These are phyloP conservation scores for Esox lucius DNA, from an alignment of 2,797 vertebrate genomes.

Conservation along the genomic window DNA sequence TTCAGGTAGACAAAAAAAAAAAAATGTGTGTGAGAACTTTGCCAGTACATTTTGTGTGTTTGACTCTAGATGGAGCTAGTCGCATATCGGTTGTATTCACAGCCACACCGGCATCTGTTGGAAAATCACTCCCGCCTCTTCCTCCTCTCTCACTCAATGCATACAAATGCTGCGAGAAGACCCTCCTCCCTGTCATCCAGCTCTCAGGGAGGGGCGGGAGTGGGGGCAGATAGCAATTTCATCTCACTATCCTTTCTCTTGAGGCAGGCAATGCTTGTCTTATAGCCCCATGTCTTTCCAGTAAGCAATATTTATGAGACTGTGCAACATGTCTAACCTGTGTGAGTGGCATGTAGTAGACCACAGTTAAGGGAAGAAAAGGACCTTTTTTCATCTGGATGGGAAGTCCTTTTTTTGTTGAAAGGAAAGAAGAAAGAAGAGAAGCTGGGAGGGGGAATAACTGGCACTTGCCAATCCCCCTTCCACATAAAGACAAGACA, in stretches of 20 bases:
- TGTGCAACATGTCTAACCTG: constrained; percentile 74
- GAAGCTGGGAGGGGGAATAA: constrained; percentile 70
- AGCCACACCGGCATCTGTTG: constrained; percentile 60
- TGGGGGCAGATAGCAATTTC: constrained; percentile 63
- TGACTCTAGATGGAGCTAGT: constrained; percentile 72
- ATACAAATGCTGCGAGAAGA: constrained; percentile 77
- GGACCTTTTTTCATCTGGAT: constrained; percentile 73
- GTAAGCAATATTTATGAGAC: constrained; percentile 53
- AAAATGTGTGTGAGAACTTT: neutral
- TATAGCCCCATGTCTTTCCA: constrained; percentile 63
- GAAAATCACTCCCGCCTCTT: constrained; percentile 43
- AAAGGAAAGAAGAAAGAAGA: constrained; percentile 70
- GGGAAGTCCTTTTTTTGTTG: constrained; percentile 74
- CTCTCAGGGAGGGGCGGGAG: constrained; percentile 69
- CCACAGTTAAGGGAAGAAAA: constrained; percentile 57
- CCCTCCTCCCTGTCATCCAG: constrained; percentile 71
- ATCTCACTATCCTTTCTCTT: constrained; percentile 72
- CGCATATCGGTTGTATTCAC: constrained; percentile 59
- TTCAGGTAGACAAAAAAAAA: neutral
- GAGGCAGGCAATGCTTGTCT: constrained; percentile 71
- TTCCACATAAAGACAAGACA: constrained; percentile 68
- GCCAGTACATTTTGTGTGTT: constrained; percentile 38
- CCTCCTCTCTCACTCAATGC: constrained; percentile 64
- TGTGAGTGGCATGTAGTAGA: constrained; percentile 62
- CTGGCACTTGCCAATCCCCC: constrained; percentile 70